These are phyloP conservation scores for Cryptosula pallasiana DNA, from an alignment of 2,888 invertebrate genomes.

Conservation along the genomic window DNA sequence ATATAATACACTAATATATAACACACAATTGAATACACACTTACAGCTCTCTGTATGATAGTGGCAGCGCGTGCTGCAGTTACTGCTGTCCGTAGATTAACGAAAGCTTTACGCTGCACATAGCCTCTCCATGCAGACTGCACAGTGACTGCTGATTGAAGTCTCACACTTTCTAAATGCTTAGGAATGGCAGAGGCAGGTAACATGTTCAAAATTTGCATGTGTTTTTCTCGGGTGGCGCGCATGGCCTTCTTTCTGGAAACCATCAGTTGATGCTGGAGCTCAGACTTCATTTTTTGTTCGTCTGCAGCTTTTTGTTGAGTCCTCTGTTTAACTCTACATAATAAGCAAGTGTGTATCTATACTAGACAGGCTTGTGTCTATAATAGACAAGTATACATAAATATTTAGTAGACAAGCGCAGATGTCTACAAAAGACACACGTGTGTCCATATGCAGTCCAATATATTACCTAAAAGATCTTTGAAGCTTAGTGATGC, in stretches of 20 bases:
- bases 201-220: constrained; percentile 47
- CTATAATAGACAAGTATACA: too few species aligned
- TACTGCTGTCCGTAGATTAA: constrained; percentile 32
- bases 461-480: constrained; percentile 45
- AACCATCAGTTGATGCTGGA: constrained; percentile 39
- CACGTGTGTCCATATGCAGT: too few species aligned
- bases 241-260: constrained; percentile 43
- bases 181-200: constrained; percentile 45
- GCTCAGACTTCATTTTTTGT: constrained; percentile 34
- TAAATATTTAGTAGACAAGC: not conserved
- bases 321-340: constrained; percentile 32
- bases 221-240: constrained; percentile 42
- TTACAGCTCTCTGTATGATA: constrained; percentile 44
- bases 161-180: constrained; percentile 42
- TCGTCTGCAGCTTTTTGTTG: constrained; percentile 34
- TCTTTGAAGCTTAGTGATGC: constrained; percentile 46
- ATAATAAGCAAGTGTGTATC: too few species aligned
- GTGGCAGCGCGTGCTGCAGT: constrained; percentile 39
- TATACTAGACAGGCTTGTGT: too few species aligned
- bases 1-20: too few species aligned
- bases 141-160: constrained; percentile 42
- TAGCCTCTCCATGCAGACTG: constrained; percentile 47
- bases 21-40: too few species aligned
- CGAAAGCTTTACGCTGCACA: constrained; percentile 34
- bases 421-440: not conserved